These are phyloP conservation scores for Hyperoplus lanceolatus DNA, from an alignment of 2,797 vertebrate genomes.

Conservation along the genomic window DNA sequence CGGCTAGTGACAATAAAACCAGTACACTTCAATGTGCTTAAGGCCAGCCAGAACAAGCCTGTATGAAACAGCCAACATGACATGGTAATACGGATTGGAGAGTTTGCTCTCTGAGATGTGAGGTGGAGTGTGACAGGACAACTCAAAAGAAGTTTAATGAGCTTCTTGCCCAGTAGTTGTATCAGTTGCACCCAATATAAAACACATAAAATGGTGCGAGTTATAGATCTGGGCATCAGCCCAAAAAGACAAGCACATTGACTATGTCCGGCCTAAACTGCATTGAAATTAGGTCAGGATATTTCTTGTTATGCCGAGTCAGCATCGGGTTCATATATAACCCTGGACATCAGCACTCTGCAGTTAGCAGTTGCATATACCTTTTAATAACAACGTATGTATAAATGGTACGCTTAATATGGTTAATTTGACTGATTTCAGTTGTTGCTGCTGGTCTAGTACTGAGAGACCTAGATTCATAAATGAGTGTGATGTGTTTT, in stretches of 20 bases:
- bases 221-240: conserved; percentile 22
- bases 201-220: conserved; percentile 14
- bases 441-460: neutral
- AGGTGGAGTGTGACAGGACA: conserved; percentile 20
- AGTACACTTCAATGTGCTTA: neutral
- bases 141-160: conserved; percentile 41
- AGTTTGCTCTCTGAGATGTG: conserved; percentile 14
- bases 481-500: too few relatives aligned
- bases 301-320: conserved; percentile 2
- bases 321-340: conserved; percentile 16
- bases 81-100: neutral
- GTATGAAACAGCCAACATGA: neutral
- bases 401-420: too few relatives aligned
- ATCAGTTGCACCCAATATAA: conserved; percentile 24
- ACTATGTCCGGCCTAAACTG: conserved; percentile 14
- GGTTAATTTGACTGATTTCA: too few relatives aligned
- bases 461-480: neutral
- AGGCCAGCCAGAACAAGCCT: neutral
- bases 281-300: conserved; percentile 23
- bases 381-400: neutral
- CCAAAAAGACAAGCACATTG: conserved; percentile 24
- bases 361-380: neutral
- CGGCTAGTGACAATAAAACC: neutral
- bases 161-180: conserved; percentile 17
- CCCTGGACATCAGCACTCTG: neutral